Percentiles rank a stretch among this genome's conserved stretches.
phyloP scores from a whole-genome alignment of 2,797 vertebrate species.

The Acestrorhynchus altus region DNA sequence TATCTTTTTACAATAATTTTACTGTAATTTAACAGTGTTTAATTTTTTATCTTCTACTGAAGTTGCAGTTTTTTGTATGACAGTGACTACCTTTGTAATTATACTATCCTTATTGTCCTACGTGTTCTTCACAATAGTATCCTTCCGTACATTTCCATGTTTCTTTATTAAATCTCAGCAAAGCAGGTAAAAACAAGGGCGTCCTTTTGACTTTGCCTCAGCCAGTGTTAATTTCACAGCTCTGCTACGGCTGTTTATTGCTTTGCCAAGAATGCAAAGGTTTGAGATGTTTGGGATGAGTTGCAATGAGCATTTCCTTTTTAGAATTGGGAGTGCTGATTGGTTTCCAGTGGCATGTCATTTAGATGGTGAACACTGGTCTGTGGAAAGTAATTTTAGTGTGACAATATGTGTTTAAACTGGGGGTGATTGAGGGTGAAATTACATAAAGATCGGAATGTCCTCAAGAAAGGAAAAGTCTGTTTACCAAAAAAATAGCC shows the following conservation, averaged over 20 bases:
- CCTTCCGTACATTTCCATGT: too few species aligned
- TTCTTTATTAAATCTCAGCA: background rate
- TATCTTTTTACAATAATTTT: too few species aligned
- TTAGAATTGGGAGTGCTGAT: constrained; percentile 27
- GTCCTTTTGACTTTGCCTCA: background rate
- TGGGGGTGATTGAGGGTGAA: constrained; percentile 38
- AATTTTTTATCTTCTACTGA: too few species aligned
- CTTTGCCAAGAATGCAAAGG: background rate
- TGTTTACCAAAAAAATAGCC: constrained; percentile 43
- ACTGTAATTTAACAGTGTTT: too few species aligned
- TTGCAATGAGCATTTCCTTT: constrained; percentile 16
- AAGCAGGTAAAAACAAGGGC: background rate
- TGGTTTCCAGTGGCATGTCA: constrained; percentile 35
- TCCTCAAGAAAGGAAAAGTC: background rate
- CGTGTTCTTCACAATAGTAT: too few species aligned
- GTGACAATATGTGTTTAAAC: constrained; percentile 48
- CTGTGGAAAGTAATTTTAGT: constrained; percentile 36
- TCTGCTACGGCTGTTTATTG: background rate
- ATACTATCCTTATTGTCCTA: too few species aligned
- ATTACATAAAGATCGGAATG: constrained; percentile 33
- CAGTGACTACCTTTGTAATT: too few species aligned
- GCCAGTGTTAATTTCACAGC: background rate
- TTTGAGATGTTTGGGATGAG: constrained; percentile 1
- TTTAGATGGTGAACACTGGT: constrained; percentile 33
- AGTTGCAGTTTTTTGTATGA: too few species aligned